Evolutionary conservation across 1,140 invertebrate genomes (phyloP), one percentile per base, ranked within the genome.

Genomic region (Drosophila sechellia): DNA sequence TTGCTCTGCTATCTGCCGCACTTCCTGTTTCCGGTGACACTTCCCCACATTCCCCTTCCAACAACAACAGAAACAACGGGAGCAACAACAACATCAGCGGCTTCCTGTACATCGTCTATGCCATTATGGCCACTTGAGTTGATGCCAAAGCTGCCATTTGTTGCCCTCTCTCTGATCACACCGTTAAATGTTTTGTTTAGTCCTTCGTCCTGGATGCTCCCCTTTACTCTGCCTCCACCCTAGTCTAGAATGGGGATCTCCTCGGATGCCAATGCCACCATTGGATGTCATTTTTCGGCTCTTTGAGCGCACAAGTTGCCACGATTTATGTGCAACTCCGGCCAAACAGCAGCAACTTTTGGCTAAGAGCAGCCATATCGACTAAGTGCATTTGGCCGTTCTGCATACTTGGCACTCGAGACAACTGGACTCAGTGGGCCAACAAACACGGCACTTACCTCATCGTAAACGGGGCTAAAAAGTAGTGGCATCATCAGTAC

Each of bases 41-140:
- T 87, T 89, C 83, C 83, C 52, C 81, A 54, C 43, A 27, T 37
- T 46, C 53, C 25, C 55, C 69, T 2, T 15, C 6, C 15, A 71
- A 63, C 68, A 68, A 15, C 50, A 71, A 72, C 58, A 61, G 57
- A 56, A 69, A 50, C 65, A 79, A n/a, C 64, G 45, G 22, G 42
- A 42, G 59, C 84, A 31, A 72, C 58, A 61, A 60, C 59, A 68
- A 50, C 61, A 79, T 11, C 64, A 48, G 22, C 42, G 48, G 59
- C 84, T 83, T 87, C 83, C 83, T 87, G 83, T 73, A 83, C 84
- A 70, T 87, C 81, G 83, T 87, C 83, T 87, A 87, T 83, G 83
- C 65, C 79, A 87, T 87, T 89, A 87, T 87, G 76, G 84, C 79
- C 83, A 87, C 83, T 87, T 87, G 84, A 87, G 83, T 69, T 68